Evolutionary conservation across 2,888 invertebrate species (phyloP), one percentile per base, ranked within the genome.

Genomic region (Odontothrips loti): DNA sequence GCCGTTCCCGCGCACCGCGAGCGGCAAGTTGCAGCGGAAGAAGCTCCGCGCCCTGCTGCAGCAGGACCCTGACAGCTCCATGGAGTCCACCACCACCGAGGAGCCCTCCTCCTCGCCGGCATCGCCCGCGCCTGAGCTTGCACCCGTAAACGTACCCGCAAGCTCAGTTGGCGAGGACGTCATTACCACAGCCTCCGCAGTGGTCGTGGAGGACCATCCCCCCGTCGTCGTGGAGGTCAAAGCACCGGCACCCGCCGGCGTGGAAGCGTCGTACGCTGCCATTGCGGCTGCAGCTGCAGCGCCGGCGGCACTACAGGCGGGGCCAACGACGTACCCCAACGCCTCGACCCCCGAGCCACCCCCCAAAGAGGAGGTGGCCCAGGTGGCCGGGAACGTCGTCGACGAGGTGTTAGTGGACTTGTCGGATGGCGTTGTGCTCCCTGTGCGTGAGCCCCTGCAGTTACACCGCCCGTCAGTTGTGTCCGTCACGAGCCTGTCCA

Each of bases 21-120:
- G 68, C 68, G 68, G 68, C 68, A 75, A 75, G 68, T 27, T 75
- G 68, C 68, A 75, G 68, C 23, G 68, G 23, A 75, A 75, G 68
- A 75, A 75, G 68, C 68, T 75, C 11, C 23, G 27, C 68, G 68
- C 68, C 23, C 23, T 75, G 68, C 68, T 75, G 23, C 23, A 27
- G 23, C 23, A 27, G 23, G 68, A 12, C 68, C 23, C 68, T 9
- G 68, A 75, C 68, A 27, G 23, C 68, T 75, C 68, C 68, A 27
- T 75, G 68, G 8, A 3, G 11, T 75, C 68, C 58, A 43, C 34
- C 34, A 43, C 34, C 34, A 43, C 34, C 34, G 34, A 6, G 58
- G 58, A 15, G 20, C 58, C 58, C 51, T 3, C 51, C 51, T 20
- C 51, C 17, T 11, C 11, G 20, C n/a, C 58, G 58, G 20, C 58